phyloP scores from a whole-genome alignment of 2,113 vertebrate species.

The Sitta europaea region DNA sequence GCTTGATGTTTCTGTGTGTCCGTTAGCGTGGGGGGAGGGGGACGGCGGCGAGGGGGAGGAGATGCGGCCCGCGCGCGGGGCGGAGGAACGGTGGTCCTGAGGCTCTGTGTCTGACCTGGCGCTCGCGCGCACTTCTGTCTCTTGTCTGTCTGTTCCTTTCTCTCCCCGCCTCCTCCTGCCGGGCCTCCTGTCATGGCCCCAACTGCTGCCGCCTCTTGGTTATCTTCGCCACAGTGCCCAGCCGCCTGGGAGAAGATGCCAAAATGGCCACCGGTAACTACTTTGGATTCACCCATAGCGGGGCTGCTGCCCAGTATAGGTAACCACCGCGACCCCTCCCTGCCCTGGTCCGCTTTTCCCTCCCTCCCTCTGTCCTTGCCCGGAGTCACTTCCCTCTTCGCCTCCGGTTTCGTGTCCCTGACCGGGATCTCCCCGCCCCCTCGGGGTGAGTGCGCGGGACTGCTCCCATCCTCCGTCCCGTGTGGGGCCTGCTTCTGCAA shows the following conservation, averaged over 20 bases:
- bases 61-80: not conserved
- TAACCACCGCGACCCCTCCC: slow-evolving; percentile 56
- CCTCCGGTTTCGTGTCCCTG: not conserved
- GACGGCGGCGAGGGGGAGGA: not conserved
- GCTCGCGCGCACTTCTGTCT: not conserved
- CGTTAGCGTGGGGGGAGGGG: not conserved
- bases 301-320: slow-evolving; percentile 92
- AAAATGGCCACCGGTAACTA: slow-evolving; percentile 99
- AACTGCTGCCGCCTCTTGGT: not conserved
- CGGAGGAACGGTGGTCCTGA: not conserved
- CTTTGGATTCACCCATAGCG: slow-evolving; percentile 97
- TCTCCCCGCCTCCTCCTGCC: not conserved
- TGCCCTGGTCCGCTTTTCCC: not conserved
- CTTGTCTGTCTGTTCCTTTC: not conserved
- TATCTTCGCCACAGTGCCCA: slow-evolving; percentile 86
- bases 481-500: not conserved
- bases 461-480: not conserved
- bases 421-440: not conserved
- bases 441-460: not conserved
- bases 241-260: slow-evolving; percentile 99
- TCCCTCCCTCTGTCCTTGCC: not conserved
- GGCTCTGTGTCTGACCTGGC: not conserved
- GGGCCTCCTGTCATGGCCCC: slow-evolving; percentile 54
- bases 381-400: not conserved
- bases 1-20: not conserved